These are phyloP conservation scores for Zeugodacus cucurbitae DNA, from an alignment of 1,140 invertebrate species.

Conservation along the genomic window DNA sequence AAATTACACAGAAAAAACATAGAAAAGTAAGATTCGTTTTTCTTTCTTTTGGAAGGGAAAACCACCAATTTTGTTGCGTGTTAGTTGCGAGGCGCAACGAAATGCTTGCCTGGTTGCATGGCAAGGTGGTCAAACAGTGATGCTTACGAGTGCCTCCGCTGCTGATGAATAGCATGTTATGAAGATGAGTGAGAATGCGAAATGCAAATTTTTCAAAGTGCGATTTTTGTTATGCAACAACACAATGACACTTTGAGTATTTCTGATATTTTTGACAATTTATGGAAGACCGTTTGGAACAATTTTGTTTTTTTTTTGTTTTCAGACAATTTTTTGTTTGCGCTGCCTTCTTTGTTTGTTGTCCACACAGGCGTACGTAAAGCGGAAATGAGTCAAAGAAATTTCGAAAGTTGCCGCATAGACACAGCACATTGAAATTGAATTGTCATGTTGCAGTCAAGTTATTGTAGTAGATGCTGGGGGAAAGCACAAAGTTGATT, in stretches of 20 bases:
- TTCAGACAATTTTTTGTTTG: neutral
- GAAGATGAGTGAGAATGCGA: neutral
- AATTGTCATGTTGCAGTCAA: conserved; percentile 15
- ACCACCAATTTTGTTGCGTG: conserved; percentile 31
- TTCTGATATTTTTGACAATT: neutral
- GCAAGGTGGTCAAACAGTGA: neutral
- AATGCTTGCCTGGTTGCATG: neutral
- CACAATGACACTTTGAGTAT: neutral
- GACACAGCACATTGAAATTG: neutral
- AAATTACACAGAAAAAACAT: neutral
- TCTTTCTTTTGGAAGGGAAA: neutral
- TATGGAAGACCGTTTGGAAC: neutral
- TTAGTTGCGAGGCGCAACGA: neutral
- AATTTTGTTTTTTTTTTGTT: neutral
- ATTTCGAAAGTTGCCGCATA: neutral
- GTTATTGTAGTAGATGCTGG: neutral
- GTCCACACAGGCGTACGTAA: neutral
- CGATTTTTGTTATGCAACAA: neutral
- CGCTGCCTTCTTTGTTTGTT: neutral
- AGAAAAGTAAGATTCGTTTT: neutral
- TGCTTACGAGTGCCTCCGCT: neutral
- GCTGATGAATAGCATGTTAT: neutral
- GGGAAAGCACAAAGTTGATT: neutral
- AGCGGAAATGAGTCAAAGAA: conserved; percentile 20
- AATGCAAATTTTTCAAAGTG: neutral